These are phyloP conservation scores for Seira ritae DNA, from an alignment of 2,888 invertebrate species.

Conservation along the genomic window DNA sequence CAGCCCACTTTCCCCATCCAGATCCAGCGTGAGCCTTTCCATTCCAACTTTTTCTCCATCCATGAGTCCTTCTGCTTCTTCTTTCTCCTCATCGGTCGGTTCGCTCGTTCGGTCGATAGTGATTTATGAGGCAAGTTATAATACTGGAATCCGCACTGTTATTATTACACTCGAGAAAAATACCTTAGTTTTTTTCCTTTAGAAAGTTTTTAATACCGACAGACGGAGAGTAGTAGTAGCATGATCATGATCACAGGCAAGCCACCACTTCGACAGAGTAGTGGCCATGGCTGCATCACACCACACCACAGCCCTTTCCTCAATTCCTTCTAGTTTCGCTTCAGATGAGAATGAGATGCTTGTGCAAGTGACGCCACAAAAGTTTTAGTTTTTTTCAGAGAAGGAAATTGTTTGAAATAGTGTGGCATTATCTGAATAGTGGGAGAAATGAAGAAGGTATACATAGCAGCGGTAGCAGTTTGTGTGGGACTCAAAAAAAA, in stretches of 20 bases:
- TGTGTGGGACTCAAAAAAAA: conserved; percentile 29
- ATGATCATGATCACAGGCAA: too few relatives aligned
- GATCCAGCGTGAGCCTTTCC: background rate
- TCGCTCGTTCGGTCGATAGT: conserved; percentile 59
- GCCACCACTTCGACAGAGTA: background rate
- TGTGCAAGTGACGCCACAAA: conserved; percentile 56
- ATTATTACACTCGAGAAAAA: conserved; percentile 38
- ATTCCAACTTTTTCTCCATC: background rate
- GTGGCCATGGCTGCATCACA: conserved; percentile 50
- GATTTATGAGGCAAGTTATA: conserved; percentile 65
- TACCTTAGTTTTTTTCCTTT: too few relatives aligned
- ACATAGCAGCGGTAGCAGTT: conserved; percentile 28
- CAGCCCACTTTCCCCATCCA: conserved; percentile 18
- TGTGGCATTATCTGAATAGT: conserved; percentile 47
- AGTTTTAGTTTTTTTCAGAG: conserved; percentile 4
- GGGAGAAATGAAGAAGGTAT: background rate
- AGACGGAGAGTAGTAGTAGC: too few relatives aligned
- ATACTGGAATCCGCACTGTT: conserved; percentile 56
- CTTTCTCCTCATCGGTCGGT: too few relatives aligned
- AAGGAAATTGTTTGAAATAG: conserved; percentile 57
- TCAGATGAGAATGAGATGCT: background rate
- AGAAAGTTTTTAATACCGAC: too few relatives aligned
- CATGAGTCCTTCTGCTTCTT: too few relatives aligned
- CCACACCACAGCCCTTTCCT: conserved; percentile 11
- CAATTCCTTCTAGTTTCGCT: too few relatives aligned